A percentile compares a stretch with the other conserved stretches of the same genome.
These are phyloP conservation scores for Temnothorax nylanderi DNA, from an alignment of 1,140 invertebrate genomes.

Conservation along the genomic window DNA sequence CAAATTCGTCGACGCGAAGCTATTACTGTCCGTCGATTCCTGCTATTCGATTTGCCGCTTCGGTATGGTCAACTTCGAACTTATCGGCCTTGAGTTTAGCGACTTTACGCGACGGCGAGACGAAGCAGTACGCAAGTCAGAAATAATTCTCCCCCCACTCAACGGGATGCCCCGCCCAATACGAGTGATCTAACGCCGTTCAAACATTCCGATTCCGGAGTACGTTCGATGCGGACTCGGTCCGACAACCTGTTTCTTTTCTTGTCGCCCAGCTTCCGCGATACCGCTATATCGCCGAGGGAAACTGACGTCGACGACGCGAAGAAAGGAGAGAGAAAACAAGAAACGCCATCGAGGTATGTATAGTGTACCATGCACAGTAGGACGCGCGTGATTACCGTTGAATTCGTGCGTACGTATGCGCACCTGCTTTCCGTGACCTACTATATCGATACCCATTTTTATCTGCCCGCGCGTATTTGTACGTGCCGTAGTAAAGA, in stretches of 20 bases:
- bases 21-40: too few relatives aligned
- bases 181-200: conserved; percentile 67
- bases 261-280: neutral
- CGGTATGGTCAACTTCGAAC: neutral
- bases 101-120: neutral
- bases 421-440: neutral
- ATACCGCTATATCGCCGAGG: neutral
- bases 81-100: neutral
- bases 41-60: too few relatives aligned
- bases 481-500: neutral
- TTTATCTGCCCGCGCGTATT: neutral
- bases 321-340: neutral
- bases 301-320: neutral
- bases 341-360: conserved; percentile 11
- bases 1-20: neutral
- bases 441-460: conserved; percentile 2
- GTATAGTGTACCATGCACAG: neutral
- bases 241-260: neutral
- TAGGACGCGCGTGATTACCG: neutral
- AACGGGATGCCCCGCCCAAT: conserved; percentile 79
- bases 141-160: neutral
- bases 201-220: conserved; percentile 69
- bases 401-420: neutral
- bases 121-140: conserved; percentile 3
- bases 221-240: neutral